These are phyloP conservation scores for Saguinus imperator DNA, from an alignment of 2,113 vertebrate species.

Conservation along the genomic window DNA sequence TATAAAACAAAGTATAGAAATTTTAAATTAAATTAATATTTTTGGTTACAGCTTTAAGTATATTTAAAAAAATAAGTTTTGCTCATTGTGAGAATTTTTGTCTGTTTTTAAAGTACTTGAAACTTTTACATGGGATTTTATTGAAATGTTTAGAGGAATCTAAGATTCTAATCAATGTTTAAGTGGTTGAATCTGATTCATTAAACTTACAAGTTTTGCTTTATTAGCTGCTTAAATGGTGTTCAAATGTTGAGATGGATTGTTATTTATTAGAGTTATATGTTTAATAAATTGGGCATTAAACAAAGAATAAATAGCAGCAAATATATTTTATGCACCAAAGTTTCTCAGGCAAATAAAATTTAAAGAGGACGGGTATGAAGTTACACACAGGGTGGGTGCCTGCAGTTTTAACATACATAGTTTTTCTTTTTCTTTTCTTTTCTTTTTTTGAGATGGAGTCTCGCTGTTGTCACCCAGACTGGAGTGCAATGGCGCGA, in stretches of 20 bases:
- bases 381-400: neutral
- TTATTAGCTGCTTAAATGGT: slow-evolving; percentile 60
- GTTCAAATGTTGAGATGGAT: slow-evolving; percentile 38
- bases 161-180: slow-evolving; percentile 47
- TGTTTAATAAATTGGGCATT: slow-evolving; percentile 54
- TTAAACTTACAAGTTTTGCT: slow-evolving; percentile 43
- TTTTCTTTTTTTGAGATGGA: too few relatives aligned
- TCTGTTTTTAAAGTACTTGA: neutral
- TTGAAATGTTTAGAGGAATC: slow-evolving; percentile 53
- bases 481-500: too few relatives aligned
- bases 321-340: neutral
- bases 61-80: neutral
- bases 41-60: neutral
- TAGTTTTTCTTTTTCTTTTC: neutral
- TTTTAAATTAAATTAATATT: neutral
- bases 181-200: slow-evolving; percentile 34
- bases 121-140: neutral
- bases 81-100: neutral
- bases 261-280: slow-evolving; percentile 13
- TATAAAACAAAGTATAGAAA: neutral
- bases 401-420: neutral
- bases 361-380: neutral
- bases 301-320: slow-evolving; percentile 40
- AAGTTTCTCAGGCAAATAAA: slow-evolving; percentile 1
- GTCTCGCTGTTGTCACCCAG: too few relatives aligned